phyloP scores from a whole-genome alignment of 2,888 invertebrate species.

The Corbicula japonica region DNA sequence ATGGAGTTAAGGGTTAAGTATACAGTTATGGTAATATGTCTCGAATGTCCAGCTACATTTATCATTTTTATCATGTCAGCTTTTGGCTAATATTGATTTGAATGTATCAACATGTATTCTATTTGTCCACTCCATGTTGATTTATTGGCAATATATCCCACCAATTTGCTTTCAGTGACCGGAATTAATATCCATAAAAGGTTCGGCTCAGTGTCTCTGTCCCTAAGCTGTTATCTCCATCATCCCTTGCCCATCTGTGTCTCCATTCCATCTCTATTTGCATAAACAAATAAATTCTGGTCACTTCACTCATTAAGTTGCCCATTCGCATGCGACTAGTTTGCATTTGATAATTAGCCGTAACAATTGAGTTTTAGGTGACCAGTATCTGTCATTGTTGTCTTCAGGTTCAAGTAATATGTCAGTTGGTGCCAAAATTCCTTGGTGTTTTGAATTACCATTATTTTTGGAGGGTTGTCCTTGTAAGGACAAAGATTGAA shows the following conservation, averaged over 20 bases:
- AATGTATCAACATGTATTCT: too few relatives aligned
- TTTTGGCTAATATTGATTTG: too few relatives aligned
- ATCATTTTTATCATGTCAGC: too few relatives aligned
- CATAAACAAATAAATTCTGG: constrained; percentile 11
- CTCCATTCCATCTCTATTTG: background rate
- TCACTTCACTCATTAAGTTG: constrained; percentile 3
- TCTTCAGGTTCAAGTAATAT: background rate
- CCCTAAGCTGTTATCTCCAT: background rate
- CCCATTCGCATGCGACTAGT: constrained; percentile 7
- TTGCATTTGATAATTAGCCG: constrained; percentile 3
- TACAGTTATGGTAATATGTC: too few relatives aligned
- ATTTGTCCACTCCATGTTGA: background rate
- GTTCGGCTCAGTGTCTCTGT: background rate
- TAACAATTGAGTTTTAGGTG: background rate
- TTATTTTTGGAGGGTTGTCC: too few relatives aligned
- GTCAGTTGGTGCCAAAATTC: background rate
- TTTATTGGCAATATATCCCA: background rate
- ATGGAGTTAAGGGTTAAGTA: too few relatives aligned
- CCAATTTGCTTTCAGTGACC: background rate
- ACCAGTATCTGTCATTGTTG: constrained; percentile 8
- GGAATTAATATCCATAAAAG: constrained; percentile 2
- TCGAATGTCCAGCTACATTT: too few relatives aligned
- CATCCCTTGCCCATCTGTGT: background rate
- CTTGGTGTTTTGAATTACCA: too few relatives aligned
- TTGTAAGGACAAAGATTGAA: too few relatives aligned